Evolutionary conservation across 2,797 vertebrate species (phyloP).

Genomic region (Aselliscus stoliczkanus): DNA sequence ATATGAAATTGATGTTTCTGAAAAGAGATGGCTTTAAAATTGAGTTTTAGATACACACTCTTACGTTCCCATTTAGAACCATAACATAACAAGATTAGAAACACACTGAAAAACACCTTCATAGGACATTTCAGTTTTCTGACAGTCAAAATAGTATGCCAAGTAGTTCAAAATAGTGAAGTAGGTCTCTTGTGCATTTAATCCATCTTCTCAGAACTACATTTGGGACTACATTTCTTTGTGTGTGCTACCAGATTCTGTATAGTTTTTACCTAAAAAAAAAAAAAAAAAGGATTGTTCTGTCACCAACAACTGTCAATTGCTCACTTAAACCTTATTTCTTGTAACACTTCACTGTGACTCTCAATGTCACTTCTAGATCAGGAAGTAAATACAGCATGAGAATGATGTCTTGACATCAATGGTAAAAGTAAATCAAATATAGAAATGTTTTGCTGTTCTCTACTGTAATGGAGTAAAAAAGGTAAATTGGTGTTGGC

Average conservation of each 20-base stretch:
- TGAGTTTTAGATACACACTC: not conserved
- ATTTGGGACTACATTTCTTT: not conserved
- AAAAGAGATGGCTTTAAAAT: constrained; percentile 7
- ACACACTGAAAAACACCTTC: not conserved
- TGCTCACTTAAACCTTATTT: not conserved
- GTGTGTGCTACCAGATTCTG: not conserved
- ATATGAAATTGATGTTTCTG: not conserved
- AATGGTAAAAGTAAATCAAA: not conserved
- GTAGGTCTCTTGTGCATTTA: not conserved
- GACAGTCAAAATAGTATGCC: not conserved
- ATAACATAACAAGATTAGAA: not conserved
- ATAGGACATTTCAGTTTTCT: constrained; percentile 19
- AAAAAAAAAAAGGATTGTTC: not conserved
- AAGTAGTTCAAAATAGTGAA: not conserved
- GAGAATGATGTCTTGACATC: not conserved
- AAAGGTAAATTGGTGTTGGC: not conserved
- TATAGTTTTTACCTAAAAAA: not conserved
- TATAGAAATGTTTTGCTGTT: not conserved
- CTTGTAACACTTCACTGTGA: not conserved
- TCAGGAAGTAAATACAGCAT: not conserved
- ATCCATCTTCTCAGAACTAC: not conserved
- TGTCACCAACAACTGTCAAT: not conserved
- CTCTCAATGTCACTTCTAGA: not conserved
- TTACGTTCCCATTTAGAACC: not conserved
- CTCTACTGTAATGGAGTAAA: not conserved